Conservation (phyloP, 2,888 invertebrate genomes). For the Stomorhina lunata region DNA sequence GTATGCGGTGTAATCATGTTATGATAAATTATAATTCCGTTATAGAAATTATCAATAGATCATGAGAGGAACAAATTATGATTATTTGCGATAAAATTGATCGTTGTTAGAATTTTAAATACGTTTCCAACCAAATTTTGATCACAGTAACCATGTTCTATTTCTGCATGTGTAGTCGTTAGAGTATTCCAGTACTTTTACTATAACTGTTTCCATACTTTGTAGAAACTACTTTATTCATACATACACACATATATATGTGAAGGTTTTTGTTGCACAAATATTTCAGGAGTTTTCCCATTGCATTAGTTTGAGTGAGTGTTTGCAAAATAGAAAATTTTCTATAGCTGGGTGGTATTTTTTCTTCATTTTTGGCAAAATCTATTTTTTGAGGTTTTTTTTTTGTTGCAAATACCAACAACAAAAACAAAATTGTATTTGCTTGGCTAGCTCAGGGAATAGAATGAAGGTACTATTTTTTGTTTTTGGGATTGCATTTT, state of each 20-base stretch:
- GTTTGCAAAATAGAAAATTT: conserved; percentile 14
- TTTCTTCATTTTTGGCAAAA: conserved; percentile 64
- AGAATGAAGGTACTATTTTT: conserved; percentile 5
- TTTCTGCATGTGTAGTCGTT: conserved; percentile 2
- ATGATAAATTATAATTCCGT: too few relatives aligned
- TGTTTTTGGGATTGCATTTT: conserved; percentile 29
- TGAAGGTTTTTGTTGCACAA: conserved; percentile 11
- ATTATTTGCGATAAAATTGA: too few relatives aligned
- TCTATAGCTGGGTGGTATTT: conserved; percentile 69
- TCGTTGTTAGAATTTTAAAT: too few relatives aligned
- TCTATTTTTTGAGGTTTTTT: not conserved
- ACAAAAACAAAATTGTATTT: conserved; percentile 31
- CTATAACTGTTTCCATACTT: conserved; percentile 34
- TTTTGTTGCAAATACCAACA: conserved; percentile 8
- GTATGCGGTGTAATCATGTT: too few relatives aligned
- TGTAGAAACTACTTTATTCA: conserved; percentile 12
- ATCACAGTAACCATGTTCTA: too few relatives aligned
- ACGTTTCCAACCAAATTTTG: too few relatives aligned
- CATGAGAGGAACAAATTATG: too few relatives aligned
- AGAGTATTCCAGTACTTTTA: conserved; percentile 12
- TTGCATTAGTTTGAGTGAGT: conserved; percentile 29
- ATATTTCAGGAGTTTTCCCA: conserved; percentile 51
- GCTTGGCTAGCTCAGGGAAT: not conserved
- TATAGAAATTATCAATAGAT: too few relatives aligned
- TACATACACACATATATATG: too few relatives aligned